Base-by-base conservation (phyloP, 2,113 vertebrate genomes). In the Ptychochromis oligacanthus region DNA sequence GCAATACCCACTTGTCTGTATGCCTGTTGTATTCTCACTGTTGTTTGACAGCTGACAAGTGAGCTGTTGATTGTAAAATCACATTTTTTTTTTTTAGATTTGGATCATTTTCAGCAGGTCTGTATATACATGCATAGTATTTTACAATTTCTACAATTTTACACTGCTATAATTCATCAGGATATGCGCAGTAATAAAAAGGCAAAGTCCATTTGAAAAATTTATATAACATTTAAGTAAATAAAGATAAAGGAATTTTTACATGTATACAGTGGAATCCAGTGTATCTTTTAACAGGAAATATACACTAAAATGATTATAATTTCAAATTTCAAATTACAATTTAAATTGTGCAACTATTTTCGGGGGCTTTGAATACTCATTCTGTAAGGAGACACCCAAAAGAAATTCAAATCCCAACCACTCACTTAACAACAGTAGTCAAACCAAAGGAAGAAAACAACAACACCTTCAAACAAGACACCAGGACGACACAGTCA, bases 351-450 rank as follows among this genome's bases (percentile, higher is more conserved):
- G 28, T 70, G 65, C 24, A 70, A 17, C 43, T 52, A 70, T 70
- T 28, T 40, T 67, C 15, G 10, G 64, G 22, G 11, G 11, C 40
- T 9, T 70, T 70, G 65, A 70, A 49, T 17, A 31, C 65, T 70
- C 7, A 20, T 70, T 52, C 26, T 72, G 6, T n/a, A 31, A 72
- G 67, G 26, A 72, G 49, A 54, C 67, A 0, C 24, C 1, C 43
- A 49, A 52, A 26, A 6, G 31, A 72, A 52, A 52, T 52, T 14
- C 11, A 31, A 72, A 54, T 31, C 67, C 67, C 67, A 72, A 72
- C 46, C 0, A 72, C 65, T 72, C 31, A 17, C 17, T 0, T 72
- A 52, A 72, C 26, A 54, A 52, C 0, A 0, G 6, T 0, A 0
- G 3, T 18, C 1, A 72, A 72, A 31, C 11, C 0, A 72, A 54